phyloP scores from a whole-genome alignment of 2,888 invertebrate species.

The Hydriomena furcata region DNA sequence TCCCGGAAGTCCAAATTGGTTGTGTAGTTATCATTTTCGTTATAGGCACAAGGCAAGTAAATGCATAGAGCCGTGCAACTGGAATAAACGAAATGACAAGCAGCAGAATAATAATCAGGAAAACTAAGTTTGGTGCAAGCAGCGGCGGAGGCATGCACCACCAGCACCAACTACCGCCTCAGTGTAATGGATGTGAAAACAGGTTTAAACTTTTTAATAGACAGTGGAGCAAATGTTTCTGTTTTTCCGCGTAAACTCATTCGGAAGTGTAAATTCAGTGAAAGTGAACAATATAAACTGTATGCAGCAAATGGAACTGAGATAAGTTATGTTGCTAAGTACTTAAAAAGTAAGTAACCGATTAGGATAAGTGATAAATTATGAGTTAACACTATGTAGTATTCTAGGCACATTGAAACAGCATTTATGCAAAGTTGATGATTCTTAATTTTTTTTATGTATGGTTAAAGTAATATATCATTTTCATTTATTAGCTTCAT shows the following conservation, averaged over 20 bases:
- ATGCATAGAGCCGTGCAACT: slow-evolving; percentile 18
- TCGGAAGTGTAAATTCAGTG: neutral
- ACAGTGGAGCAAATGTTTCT: slow-evolving; percentile 19
- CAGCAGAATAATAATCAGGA: slow-evolving; percentile 4
- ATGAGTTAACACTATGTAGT: too few species aligned
- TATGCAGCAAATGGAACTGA: slow-evolving; percentile 34
- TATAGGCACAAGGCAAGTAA: slow-evolving; percentile 10
- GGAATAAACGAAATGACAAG: slow-evolving; percentile 14
- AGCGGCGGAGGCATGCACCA: slow-evolving; percentile 11
- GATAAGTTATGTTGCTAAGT: too few species aligned
- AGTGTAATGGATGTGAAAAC: slow-evolving; percentile 12
- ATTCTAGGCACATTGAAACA: too few species aligned
- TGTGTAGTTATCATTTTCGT: slow-evolving; percentile 16
- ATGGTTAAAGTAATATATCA: too few species aligned
- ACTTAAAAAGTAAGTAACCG: too few species aligned
- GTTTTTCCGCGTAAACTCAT: slow-evolving; percentile 5
- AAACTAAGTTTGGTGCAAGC: slow-evolving; percentile 23
- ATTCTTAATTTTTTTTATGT: too few species aligned
- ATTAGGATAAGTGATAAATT: too few species aligned
- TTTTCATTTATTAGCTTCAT: too few species aligned
- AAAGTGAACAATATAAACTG: slow-evolving; percentile 21
- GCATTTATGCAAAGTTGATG: too few species aligned
- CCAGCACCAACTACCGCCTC: slow-evolving; percentile 12
- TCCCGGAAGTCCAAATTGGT: slow-evolving; percentile 3
- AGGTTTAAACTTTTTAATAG: slow-evolving; percentile 17